Percentiles rank a stretch among this genome's conserved stretches.
Conservation (phyloP, 2,113 vertebrate genomes). For the Dendrocopos noguchii region DNA sequence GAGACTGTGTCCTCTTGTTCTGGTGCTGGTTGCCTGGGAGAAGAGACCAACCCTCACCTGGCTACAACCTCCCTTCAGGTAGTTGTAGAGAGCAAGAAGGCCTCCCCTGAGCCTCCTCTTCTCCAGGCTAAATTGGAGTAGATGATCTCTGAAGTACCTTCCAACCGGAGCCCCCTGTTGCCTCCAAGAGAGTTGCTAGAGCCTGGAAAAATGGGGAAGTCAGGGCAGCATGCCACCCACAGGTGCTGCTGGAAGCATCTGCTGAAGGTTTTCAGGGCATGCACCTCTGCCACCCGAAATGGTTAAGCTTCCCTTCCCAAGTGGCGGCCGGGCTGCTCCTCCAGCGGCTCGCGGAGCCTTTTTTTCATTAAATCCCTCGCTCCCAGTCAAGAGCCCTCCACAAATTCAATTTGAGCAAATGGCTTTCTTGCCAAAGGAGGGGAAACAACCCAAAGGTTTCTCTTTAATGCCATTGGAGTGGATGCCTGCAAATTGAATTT, state of each 20-base stretch:
- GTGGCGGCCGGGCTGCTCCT: not conserved
- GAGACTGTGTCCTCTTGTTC: no score
- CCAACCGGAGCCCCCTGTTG: no score
- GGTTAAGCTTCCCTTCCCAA: not conserved
- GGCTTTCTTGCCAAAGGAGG: conserved; percentile 64
- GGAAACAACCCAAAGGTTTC: conserved; percentile 59
- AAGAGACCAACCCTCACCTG: no score
- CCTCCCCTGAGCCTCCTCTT: no score
- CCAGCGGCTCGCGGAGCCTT: not conserved
- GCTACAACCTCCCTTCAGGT: no score
- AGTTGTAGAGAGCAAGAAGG: no score
- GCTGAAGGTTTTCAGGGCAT: accelerated
- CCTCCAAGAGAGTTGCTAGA: not conserved
- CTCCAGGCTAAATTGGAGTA: no score
- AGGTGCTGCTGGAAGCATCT: accelerated
- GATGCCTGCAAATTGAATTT: conserved; percentile 54
- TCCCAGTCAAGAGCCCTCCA: conserved; percentile 5
- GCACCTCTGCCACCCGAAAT: not conserved
- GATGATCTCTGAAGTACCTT: no score
- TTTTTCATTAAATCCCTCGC: conserved; percentile 41
- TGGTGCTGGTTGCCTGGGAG: no score
- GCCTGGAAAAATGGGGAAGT: accelerated
- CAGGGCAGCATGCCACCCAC: not conserved
- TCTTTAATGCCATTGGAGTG: conserved; percentile 27
- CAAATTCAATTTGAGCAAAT: conserved; percentile 62